phyloP scores from a whole-genome alignment of 2,888 invertebrate species.

The Orthosia cruda region DNA sequence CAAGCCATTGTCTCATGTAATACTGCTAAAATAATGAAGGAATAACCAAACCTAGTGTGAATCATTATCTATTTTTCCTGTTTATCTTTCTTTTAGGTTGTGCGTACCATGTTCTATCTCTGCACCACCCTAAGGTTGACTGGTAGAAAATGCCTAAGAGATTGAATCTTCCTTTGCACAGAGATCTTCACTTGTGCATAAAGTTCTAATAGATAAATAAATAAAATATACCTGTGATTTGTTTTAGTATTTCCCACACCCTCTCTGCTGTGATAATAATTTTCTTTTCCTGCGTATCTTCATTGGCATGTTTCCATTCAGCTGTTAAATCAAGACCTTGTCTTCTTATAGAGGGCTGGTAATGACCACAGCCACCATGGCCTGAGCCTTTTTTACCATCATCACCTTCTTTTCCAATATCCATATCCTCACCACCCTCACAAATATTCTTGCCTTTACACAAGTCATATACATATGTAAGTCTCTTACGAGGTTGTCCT shows the following conservation, averaged over 20 bases:
- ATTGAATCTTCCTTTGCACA: no score
- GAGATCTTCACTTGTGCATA: no score
- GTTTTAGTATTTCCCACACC: conserved; percentile 99
- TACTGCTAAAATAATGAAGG: no score
- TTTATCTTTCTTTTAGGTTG: no score
- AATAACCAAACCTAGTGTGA: no score
- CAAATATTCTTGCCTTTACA: conserved; percentile 99
- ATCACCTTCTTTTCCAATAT: conserved; percentile 95
- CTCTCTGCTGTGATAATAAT: conserved; percentile 98
- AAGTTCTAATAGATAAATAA: no score
- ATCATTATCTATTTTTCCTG: no score
- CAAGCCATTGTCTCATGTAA: not conserved
- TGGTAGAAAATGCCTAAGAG: no score
- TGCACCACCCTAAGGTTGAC: no score
- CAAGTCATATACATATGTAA: conserved; percentile 99
- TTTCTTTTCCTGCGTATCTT: conserved; percentile 99
- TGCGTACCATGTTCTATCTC: no score
- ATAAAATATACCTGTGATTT: conserved; percentile 93
- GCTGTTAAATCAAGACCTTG: conserved; percentile 98
- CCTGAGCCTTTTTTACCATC: conserved; percentile 92
- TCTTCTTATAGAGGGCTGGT: conserved; percentile 98
- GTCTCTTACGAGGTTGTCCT: conserved; percentile 98
- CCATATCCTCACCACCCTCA: conserved; percentile 99
- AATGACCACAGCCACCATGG: conserved; percentile 99
- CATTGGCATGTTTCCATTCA: conserved; percentile 99